Base-by-base conservation (phyloP, 2,797 vertebrate genomes). In the Coregonus sp. region DNA sequence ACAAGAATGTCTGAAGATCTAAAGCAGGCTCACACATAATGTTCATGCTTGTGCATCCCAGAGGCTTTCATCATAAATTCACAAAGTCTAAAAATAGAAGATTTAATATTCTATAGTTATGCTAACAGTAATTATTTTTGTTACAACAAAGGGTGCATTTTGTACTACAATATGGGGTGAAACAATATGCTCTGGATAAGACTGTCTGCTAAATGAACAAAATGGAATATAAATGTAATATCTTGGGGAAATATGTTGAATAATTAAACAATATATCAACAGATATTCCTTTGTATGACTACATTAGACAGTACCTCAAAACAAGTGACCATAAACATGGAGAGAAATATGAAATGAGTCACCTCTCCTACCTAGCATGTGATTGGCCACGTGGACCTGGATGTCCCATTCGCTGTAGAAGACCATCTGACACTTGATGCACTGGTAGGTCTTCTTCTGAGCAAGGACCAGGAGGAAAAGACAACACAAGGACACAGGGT, bases 351-450 rank as follows among this genome's bases (percentile, higher is more conserved):
- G 78, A 75, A 82, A 82, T 83, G 40, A 75, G 76, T 47, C 75
- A 37, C 12, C 14, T 84, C 11, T 92, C 98, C 96, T 96, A 99
- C 98, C 98, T 89, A 99, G 97, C 98, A 99, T 99, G 94, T 99
- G 98, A 90, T 99, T 99, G 91, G 98, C 98, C 92, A 99, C 98
- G 82, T 99, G 98, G 90, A 99, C 98, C 89, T 99, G 98, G 91
- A 99, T 99, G 94, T 99, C 98, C 98, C 98, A 99, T 93, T 99
- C 98, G 83, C 97, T 99, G 96, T 99, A 98, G 96, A 99, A 99
- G 86, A 99, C 97, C 98, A 99, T 99, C 95, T 99, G 98, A 95
- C 98, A 99, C 94, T 99, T 99, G 95, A 99, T 99, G 95, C 98
- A 99, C 91, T 99, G 98, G 93, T 99, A 99, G 56, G 98, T 99